These are phyloP conservation scores for Agrochola macilenta DNA, from an alignment of 2,888 invertebrate species.

Conservation along the genomic window DNA sequence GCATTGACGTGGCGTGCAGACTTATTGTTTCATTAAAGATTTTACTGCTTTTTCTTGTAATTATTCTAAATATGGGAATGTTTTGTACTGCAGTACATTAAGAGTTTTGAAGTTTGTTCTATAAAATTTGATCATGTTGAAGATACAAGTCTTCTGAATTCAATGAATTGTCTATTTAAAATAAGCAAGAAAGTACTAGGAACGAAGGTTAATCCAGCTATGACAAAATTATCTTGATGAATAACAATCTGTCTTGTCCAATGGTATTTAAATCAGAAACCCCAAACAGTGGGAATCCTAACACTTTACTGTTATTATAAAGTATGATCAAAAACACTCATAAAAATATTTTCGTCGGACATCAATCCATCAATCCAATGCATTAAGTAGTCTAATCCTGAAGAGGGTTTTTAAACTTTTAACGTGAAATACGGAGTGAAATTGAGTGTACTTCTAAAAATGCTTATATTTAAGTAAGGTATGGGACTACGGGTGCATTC, in stretches of 20 bases:
- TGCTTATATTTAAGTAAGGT: constrained; percentile 40
- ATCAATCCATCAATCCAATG: constrained; percentile 22
- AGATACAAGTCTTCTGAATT: background rate
- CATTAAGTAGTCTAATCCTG: constrained; percentile 23
- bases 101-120: background rate
- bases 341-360: background rate
- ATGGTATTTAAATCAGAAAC: constrained; percentile 2
- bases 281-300: background rate
- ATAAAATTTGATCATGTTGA: background rate
- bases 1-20: constrained; percentile 46
- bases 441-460: constrained; percentile 28
- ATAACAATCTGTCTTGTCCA: background rate
- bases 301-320: constrained; percentile 10
- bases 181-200: background rate
- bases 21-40: constrained; percentile 43
- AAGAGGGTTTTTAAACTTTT: constrained; percentile 28
- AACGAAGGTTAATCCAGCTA: background rate
- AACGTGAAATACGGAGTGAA: constrained; percentile 6
- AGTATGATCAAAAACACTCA: constrained; percentile 4
- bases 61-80: constrained; percentile 16
- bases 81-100: constrained; percentile 6
- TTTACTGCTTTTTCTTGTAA: constrained; percentile 42
- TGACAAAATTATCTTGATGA: background rate
- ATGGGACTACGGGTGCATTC: constrained; percentile 22
- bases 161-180: background rate